A percentile compares a stretch with the other conserved stretches of the same genome.
phyloP scores from a whole-genome alignment of 2,797 vertebrate genomes.

The Gallinago stenura region DNA sequence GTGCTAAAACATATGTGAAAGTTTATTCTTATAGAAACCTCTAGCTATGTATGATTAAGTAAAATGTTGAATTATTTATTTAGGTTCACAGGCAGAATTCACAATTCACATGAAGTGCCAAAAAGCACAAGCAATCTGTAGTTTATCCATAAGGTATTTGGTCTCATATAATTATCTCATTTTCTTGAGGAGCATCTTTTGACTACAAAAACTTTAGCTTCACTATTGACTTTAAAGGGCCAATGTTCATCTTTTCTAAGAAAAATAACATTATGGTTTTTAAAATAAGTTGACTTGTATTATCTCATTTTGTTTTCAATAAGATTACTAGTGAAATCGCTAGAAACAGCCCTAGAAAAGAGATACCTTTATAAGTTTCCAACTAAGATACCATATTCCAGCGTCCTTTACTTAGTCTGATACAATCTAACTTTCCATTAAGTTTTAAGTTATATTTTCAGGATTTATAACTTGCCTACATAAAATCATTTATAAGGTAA shows the following conservation, averaged over 20 bases:
- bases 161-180: neutral
- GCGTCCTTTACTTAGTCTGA: neutral
- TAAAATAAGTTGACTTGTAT: neutral
- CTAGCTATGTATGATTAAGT: constrained; percentile 40
- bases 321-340: neutral
- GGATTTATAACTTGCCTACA: neutral
- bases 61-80: constrained; percentile 24
- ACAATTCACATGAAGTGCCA: neutral
- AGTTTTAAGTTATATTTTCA: neutral
- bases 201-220: neutral
- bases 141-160: neutral
- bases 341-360: constrained; percentile 9
- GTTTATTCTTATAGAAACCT: constrained; percentile 53
- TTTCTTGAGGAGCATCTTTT: neutral
- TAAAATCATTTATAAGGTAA: neutral
- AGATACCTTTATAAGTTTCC: neutral
- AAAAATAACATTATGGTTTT: neutral
- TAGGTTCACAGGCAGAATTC: neutral
- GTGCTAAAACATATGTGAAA: constrained; percentile 30
- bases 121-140: neutral
- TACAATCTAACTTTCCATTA: neutral
- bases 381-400: neutral
- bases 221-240: neutral
- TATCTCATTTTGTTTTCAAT: constrained; percentile 6
- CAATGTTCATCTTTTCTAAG: neutral